Evolutionary conservation across 2,888 invertebrate genomes (phyloP).

Genomic region (Lypha dubia): DNA sequence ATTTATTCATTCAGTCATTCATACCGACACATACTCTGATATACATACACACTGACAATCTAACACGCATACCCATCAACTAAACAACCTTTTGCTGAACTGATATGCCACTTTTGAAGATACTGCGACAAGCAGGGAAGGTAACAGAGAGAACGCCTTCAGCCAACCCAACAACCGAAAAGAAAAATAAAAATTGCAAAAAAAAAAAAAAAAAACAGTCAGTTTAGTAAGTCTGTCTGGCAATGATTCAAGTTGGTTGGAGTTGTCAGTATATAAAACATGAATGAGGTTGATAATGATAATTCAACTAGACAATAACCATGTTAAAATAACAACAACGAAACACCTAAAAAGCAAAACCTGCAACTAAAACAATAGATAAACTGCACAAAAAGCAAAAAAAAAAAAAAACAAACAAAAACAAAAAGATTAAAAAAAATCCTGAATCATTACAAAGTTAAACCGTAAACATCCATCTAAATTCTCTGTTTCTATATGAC

Average conservation of each 20-base stretch:
- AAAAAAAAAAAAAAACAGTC: not conserved
- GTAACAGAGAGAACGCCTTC: not conserved
- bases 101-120: conserved; percentile 10
- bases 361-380: conserved; percentile 44
- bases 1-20: conserved; percentile 58
- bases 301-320: conserved; percentile 61
- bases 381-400: not conserved
- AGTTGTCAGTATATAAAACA: conserved; percentile 47
- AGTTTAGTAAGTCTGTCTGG: conserved; percentile 34
- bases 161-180: conserved; percentile 41
- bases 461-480: conserved; percentile 45
- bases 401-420: not conserved
- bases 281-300: conserved; percentile 54
- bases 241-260: conserved; percentile 23
- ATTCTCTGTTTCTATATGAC: not conserved
- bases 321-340: conserved; percentile 54
- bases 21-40: conserved; percentile 1
- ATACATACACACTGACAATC: not conserved
- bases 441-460: conserved; percentile 47
- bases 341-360: conserved; percentile 16
- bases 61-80: conserved; percentile 16
- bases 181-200: not conserved
- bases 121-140: not conserved
- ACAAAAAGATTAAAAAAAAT: not conserved
- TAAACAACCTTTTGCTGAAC: conserved; percentile 4